Evolutionary conservation across 2,797 vertebrate genomes (phyloP), one percentile per base, ranked within the genome.

Genomic region (Gymnoscopelus microlampas): DNA sequence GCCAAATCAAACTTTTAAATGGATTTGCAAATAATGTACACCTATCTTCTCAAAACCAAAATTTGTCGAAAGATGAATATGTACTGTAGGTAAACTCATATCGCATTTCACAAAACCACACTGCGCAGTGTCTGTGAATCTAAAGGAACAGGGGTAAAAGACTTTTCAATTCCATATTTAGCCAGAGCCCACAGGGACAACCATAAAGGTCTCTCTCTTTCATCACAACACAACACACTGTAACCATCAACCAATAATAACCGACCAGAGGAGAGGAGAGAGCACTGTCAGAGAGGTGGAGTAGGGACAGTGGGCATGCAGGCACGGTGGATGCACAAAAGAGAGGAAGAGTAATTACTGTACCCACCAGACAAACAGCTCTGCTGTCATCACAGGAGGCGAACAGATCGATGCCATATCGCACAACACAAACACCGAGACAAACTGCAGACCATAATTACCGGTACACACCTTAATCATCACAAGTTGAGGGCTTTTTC

Each of bases 91-190:
- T 78, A 78, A 79, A 50, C 48, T n/a, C 12, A 13, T 13, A 53
- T 62, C 60, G 70, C 76, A 2, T 5, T 60, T 83, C 79, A 74
- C 81, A 82, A 80, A 83, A 82, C 79, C 78, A 71, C 60, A 74
- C 81, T 83, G 54, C 55, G 71, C 24, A 0, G 70, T 19, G 51
- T 66, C 39, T 44, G 53, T 60, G 63, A 89, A 84, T 90, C 87
- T 90, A 89, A 90, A 81, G 78, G 68, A 85, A 63, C 67, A 44
- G 39, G 73, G 85, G 91, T 92, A 73, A 91, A 90, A 91, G 87
- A 67, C 74, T 70, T 50, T 68, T 74, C 78, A 76, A 83, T 81
- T 90, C 82, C 76, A 88, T 86, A 91, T 91, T 88, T 85, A 90
- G 78, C 85, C 76, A 71, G 69, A 71, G 77, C 86, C 86, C 82